Conservation (phyloP, 2,888 invertebrate species). For the Parnassius smintheus region DNA sequence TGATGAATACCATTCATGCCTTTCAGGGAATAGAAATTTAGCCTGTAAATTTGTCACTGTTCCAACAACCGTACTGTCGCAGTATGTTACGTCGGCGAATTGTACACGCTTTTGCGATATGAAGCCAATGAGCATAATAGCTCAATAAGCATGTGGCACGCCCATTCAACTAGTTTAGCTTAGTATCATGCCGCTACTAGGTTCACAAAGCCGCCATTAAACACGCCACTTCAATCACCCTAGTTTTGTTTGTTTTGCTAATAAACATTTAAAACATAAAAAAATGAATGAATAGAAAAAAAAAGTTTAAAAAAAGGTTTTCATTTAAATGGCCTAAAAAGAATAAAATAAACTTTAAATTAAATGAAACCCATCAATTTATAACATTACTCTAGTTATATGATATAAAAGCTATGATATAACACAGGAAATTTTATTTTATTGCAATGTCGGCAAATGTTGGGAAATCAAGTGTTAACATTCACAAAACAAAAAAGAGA, state of each 20-base stretch:
- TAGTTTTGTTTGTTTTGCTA: constrained; percentile 15
- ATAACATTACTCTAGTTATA: too few species aligned
- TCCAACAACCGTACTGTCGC: constrained; percentile 33
- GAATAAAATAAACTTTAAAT: too few species aligned
- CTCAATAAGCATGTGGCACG: constrained; percentile 33
- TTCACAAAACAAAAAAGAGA: too few species aligned
- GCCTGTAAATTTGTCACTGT: constrained; percentile 30
- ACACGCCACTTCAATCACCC: constrained; percentile 18
- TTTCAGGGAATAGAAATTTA: background rate
- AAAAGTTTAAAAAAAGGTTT: too few species aligned
- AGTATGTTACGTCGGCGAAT: constrained; percentile 33
- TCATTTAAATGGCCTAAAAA: too few species aligned
- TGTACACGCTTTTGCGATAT: constrained; percentile 37
- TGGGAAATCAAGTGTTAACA: too few species aligned
- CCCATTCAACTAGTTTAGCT: constrained; percentile 41
- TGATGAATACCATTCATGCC: background rate
- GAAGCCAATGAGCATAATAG: constrained; percentile 46
- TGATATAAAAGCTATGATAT: too few species aligned
- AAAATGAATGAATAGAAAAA: too few species aligned
- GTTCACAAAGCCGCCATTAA: constrained; percentile 29
- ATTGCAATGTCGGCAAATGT: too few species aligned
- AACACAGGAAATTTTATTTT: too few species aligned
- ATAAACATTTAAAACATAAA: constrained; percentile 10
- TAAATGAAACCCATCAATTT: too few species aligned
- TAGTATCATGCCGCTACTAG: constrained; percentile 39